A percentile compares a stretch with the other conserved stretches of the same genome.
phyloP scores from a whole-genome alignment of 1,140 invertebrate species.

The Samia ricini region DNA sequence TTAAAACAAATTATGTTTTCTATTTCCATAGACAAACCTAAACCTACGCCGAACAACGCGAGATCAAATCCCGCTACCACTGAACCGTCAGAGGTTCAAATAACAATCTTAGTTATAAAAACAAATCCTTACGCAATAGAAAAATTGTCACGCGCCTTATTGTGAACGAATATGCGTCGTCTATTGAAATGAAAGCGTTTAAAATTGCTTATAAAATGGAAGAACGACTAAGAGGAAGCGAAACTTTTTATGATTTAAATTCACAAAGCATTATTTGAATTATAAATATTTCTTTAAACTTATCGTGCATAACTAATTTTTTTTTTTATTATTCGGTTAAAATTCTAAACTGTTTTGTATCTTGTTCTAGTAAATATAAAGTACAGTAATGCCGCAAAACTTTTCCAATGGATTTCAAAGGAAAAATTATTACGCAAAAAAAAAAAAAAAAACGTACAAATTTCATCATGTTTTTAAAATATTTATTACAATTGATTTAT shows the following conservation, averaged over 20 bases:
- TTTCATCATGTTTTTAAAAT: too few species aligned
- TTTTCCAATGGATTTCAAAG: too few species aligned
- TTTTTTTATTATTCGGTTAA: not conserved
- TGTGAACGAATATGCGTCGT: conserved; percentile 42
- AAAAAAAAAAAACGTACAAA: too few species aligned
- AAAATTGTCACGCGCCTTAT: conserved; percentile 44
- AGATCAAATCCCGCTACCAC: too few species aligned
- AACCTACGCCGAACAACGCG: too few species aligned
- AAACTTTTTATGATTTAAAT: not conserved
- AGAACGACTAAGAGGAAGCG: conserved; percentile 43
- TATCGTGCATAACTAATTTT: not conserved
- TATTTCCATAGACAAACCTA: too few species aligned
- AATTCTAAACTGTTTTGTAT: not conserved
- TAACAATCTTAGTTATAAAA: conserved; percentile 5
- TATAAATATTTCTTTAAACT: not conserved
- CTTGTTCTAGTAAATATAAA: not conserved
- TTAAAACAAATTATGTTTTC: too few species aligned
- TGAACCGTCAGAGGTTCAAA: too few species aligned
- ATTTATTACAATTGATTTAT: too few species aligned
- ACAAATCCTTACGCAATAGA: conserved; percentile 14
- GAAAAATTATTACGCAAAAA: too few species aligned
- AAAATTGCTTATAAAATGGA: conserved; percentile 57
- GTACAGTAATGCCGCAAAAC: too few species aligned
- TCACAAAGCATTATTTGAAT: not conserved
- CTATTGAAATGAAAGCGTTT: conserved; percentile 54